Evolutionary conservation across 2,888 invertebrate genomes (phyloP), one percentile per base, ranked within the genome.

Genomic region (Mesorhabditis sp.): DNA sequence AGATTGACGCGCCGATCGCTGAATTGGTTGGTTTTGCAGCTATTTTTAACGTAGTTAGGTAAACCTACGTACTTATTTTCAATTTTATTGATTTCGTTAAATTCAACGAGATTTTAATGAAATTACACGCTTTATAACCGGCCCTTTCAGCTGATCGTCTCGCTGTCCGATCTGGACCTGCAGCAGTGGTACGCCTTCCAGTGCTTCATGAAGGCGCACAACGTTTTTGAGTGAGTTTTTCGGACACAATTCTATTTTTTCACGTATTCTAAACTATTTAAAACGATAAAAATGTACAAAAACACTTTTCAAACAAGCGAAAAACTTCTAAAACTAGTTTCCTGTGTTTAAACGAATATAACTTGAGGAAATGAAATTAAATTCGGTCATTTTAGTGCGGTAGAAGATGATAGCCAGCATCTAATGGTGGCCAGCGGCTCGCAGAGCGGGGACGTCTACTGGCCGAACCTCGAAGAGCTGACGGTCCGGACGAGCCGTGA

Each of bases 121-220:
- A 7, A n/a, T n/a, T n/a, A n/a, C n/a, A n/a, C n/a, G 41, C 42
- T 10, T 6, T 13, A 5, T 28, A 6, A 7, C n/a, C 28, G 5
- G 28, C 4, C 43, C 67, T 73, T 79, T 43, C 73, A 83, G 83
- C 72, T 84, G 13, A 79, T 85, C 58, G 84, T 82, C 61, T 80
- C 78, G 13, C 70, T 85, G 65, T 82, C 83, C 4, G 70, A 75
- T 28, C 68, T 84, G 45, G 80, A 80, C 45, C 72, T 84, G 65
- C 75, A 83, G 58, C 74, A 80, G 5, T 84, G 84, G 83, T 83
- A 81, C 74, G 81, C 84, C 10, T 85, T 82, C 72, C 83, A 82
- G 67, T 83, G 84, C 72, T 80, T 76, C 70, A 75, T 84, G 75
- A 82, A 85, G 71, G 83, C 78, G 5, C 73, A 76, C 69, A 75